phyloP scores from a whole-genome alignment of 2,113 vertebrate genomes.

The Phycodurus eques region DNA sequence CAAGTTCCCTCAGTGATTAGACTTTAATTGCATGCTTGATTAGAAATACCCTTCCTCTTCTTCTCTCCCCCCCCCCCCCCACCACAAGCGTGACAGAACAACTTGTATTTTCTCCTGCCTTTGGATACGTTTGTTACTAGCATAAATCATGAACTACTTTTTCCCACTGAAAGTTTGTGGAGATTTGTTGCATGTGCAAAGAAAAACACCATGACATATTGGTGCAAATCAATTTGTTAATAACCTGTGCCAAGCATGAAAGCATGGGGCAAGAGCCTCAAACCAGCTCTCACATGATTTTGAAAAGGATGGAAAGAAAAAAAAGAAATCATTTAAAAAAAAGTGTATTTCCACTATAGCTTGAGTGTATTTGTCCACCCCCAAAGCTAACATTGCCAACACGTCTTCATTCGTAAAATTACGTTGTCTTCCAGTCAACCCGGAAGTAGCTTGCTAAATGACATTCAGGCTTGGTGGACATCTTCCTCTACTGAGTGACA shows the following conservation, averaged over 20 bases:
- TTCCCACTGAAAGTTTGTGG: background rate
- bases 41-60: background rate
- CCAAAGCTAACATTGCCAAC: too few relatives aligned
- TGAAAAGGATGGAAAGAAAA: too few relatives aligned
- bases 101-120: background rate
- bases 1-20: slow-evolving; percentile 10
- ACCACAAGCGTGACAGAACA: background rate
- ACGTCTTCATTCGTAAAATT: too few relatives aligned
- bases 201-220: too few relatives aligned
- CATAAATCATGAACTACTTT: background rate
- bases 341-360: too few relatives aligned
- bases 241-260: too few relatives aligned
- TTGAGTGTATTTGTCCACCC: too few relatives aligned
- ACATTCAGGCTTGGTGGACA: background rate
- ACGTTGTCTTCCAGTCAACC: background rate
- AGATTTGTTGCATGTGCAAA: background rate
- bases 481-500: background rate
- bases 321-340: too few relatives aligned
- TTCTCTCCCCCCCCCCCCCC: background rate
- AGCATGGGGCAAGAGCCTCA: too few relatives aligned
- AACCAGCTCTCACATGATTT: too few relatives aligned
- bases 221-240: too few relatives aligned
- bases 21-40: slow-evolving; percentile 1
- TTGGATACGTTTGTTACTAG: background rate
- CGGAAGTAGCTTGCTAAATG: background rate